These are phyloP conservation scores for Heliothis virescens DNA, from an alignment of 1,140 invertebrate species.

Conservation along the genomic window DNA sequence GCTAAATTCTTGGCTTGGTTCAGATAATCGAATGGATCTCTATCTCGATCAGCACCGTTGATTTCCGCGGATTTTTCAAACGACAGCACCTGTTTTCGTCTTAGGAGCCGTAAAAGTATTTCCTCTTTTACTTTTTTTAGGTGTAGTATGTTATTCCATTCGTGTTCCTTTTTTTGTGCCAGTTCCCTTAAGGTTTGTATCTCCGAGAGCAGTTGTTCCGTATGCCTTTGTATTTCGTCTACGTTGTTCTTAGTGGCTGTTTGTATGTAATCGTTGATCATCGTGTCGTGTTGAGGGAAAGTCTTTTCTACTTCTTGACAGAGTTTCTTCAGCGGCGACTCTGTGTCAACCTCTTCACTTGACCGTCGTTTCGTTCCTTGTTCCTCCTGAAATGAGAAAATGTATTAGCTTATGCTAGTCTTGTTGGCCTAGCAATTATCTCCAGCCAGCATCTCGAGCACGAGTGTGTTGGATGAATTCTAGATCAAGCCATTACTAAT, in stretches of 20 bases:
- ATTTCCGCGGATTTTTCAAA: conserved; percentile 79
- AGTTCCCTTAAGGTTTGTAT: conserved; percentile 89
- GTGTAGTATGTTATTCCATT: conserved; percentile 93
- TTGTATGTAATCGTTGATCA: conserved; percentile 88
- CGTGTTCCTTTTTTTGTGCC: conserved; percentile 91
- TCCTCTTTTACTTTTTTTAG: conserved; percentile 94
- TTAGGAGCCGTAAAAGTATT: conserved; percentile 89
- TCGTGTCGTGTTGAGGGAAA: conserved; percentile 86
- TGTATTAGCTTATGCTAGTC: neutral
- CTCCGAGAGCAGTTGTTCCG: conserved; percentile 87
- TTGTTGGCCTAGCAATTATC: neutral
- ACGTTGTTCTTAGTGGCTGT: conserved; percentile 85
- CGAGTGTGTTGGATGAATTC: too few relatives aligned
- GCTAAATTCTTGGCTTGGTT: conserved; percentile 80
- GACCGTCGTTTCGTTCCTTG: conserved; percentile 69
- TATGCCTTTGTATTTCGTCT: conserved; percentile 87
- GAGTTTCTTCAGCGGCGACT: conserved; percentile 84
- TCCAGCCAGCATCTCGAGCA: neutral
- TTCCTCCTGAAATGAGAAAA: conserved; percentile 68
- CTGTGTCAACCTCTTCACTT: conserved; percentile 77
- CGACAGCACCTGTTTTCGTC: conserved; percentile 88
- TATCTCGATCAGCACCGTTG: conserved; percentile 72
- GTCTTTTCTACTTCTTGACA: conserved; percentile 86
- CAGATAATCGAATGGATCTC: conserved; percentile 77
- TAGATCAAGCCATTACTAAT: too few relatives aligned